phyloP scores from a whole-genome alignment of 2,113 vertebrate genomes.

The Toxotes chatareus region DNA sequence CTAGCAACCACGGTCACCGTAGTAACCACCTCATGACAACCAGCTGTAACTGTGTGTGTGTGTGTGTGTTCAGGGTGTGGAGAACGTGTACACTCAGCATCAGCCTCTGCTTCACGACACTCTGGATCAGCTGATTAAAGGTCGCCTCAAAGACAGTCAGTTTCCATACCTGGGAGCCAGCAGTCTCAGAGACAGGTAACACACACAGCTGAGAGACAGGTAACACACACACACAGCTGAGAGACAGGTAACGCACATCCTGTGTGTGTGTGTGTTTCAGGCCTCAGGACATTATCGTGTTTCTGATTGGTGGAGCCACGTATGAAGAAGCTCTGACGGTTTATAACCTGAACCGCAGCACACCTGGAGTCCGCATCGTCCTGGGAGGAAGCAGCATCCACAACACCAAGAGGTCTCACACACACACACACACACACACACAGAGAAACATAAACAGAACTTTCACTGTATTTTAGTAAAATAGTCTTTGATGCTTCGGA shows the following conservation, averaged over 20 bases:
- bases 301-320: constrained; percentile 93
- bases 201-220: background rate
- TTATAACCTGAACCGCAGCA: constrained; percentile 93
- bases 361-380: constrained; percentile 91
- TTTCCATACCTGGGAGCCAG: constrained; percentile 95
- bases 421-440: constrained; percentile 1
- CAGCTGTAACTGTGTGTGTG: background rate
- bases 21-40: background rate
- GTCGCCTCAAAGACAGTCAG: constrained; percentile 93
- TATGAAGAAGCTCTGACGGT: constrained; percentile 93
- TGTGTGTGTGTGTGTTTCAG: constrained; percentile 72
- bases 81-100: constrained; percentile 97
- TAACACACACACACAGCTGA: background rate
- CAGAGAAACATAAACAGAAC: background rate
- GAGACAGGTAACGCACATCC: too few species aligned
- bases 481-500: too few species aligned
- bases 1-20: background rate
- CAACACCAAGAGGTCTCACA: constrained; percentile 91
- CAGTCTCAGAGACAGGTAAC: constrained; percentile 85
- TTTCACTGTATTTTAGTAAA: too few species aligned
- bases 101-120: constrained; percentile 95
- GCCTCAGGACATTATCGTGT: constrained; percentile 95
- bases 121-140: constrained; percentile 96
- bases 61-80: constrained; percentile 88
- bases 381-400: constrained; percentile 93